Conservation (phyloP, 1,140 invertebrate genomes). For the Sitobion miscanthi region DNA sequence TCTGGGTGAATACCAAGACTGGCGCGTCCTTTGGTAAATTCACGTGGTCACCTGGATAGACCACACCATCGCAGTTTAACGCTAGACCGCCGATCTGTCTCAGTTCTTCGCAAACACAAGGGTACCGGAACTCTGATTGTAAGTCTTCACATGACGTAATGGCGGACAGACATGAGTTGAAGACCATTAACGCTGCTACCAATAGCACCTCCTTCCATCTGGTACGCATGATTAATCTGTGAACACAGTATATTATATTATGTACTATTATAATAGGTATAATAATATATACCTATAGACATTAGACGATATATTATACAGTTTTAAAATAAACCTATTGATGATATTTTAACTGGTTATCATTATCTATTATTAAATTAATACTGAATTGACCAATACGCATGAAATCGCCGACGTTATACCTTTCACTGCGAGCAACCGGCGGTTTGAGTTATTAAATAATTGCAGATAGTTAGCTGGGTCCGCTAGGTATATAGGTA, state of each 20-base stretch:
- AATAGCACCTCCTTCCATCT: constrained; percentile 23
- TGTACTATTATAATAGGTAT: background rate
- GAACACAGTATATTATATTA: too few species aligned
- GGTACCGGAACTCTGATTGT: constrained; percentile 58
- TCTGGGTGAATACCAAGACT: constrained; percentile 77
- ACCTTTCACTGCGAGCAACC: background rate
- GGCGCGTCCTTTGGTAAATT: constrained; percentile 76
- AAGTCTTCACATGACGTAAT: constrained; percentile 58
- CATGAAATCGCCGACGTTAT: background rate
- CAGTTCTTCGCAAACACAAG: constrained; percentile 58
- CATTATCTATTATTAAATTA: constrained; percentile 8
- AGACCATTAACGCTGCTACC: background rate
- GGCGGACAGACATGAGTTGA: background rate
- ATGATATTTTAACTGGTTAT: background rate
- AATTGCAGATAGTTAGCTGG: background rate
- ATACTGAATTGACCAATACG: background rate
- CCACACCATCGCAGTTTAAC: constrained; percentile 82
- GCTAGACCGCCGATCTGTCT: constrained; percentile 56
- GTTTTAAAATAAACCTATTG: background rate
- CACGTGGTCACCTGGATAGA: constrained; percentile 79
- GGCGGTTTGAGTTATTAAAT: background rate
- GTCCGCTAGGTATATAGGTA: too few species aligned
- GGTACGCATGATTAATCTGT: background rate
- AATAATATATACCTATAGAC: background rate
- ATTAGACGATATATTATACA: background rate